Base-by-base conservation (phyloP, 2,797 vertebrate genomes). In the Buphagus erythrorhynchus region DNA sequence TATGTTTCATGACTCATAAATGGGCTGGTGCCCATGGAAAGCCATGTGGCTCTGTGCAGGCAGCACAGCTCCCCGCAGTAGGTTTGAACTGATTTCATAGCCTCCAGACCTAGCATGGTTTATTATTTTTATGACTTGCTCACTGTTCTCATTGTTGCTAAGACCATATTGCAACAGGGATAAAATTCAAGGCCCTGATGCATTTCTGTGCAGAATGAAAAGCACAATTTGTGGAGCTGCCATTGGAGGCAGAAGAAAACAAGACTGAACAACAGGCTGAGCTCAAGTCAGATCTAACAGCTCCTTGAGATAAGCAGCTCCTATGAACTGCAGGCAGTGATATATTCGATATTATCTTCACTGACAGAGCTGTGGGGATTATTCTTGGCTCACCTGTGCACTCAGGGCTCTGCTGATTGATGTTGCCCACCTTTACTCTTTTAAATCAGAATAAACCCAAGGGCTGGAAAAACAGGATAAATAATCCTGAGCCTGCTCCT, bases 1-100 rank as follows among this genome's bases (percentile, higher is more conserved):
- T 98, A 97, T 98, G 96, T 94, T 76, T 94, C 93, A 96, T 98
- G 98, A 98, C 93, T 98, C 98, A 98, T 79, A 90, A 89, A 96
- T 97, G 98, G 98, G 98, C 97, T 94, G 58, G 36, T 85, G 97
- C 97, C 98, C 97, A 96, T 57, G 96, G 97, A 97, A 98, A 97
- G 97, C 95, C 96, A 71, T 97, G 98, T 97, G 96, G 98, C 96
- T 97, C 96, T 84, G 96, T 49, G 94, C 95, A 96, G 91, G 61
- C 95, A 97, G 95, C 61, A 93, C 97, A 98, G 96, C 90, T 97
- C 96, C 94, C 95, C 4, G 87, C 97, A 97, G 97, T 97, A 95
- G 93, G 93, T 97, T 96, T 97, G 94, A 97, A 87, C 93, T 90
- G 85, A 97, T 97, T 97, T 97, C 96, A 93, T 94, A 97, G 97